Percentiles rank a stretch among this genome's conserved stretches.
phyloP scores from a whole-genome alignment of 2,797 vertebrate species.

The Stomatorhinus walkeri region DNA sequence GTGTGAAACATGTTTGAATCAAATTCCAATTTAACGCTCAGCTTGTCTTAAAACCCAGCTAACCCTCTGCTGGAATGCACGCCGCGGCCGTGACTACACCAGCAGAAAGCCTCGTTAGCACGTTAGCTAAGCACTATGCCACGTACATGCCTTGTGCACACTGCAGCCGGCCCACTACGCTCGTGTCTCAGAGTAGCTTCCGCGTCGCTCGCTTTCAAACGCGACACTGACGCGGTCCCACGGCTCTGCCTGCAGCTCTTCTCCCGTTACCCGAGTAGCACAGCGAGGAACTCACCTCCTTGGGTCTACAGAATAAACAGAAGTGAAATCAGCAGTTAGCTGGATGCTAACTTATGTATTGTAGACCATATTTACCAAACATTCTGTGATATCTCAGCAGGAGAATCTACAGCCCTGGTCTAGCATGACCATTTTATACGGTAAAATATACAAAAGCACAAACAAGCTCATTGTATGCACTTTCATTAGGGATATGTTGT shows the following conservation, averaged over 20 bases:
- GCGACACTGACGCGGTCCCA: not conserved
- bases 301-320: not conserved
- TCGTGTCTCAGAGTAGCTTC: not conserved
- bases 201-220: not conserved
- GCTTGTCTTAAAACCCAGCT: not conserved
- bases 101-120: not conserved
- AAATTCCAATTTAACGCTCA: constrained; percentile 4
- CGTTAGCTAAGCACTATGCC: not conserved
- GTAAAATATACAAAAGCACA: not conserved
- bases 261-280: not conserved
- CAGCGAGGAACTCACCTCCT: not conserved
- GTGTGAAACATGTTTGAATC: not conserved
- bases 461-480: not conserved
- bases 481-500: not conserved
- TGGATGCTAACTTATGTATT: not conserved
- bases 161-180: not conserved
- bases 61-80: not conserved
- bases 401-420: not conserved
- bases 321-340: not conserved
- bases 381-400: not conserved
- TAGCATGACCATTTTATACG: not conserved
- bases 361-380: not conserved
- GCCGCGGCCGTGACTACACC: not conserved
- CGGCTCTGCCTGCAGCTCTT: not conserved
- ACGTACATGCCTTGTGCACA: not conserved